phyloP scores from a whole-genome alignment of 2,888 invertebrate genomes.

The Zele albiditarsus region DNA sequence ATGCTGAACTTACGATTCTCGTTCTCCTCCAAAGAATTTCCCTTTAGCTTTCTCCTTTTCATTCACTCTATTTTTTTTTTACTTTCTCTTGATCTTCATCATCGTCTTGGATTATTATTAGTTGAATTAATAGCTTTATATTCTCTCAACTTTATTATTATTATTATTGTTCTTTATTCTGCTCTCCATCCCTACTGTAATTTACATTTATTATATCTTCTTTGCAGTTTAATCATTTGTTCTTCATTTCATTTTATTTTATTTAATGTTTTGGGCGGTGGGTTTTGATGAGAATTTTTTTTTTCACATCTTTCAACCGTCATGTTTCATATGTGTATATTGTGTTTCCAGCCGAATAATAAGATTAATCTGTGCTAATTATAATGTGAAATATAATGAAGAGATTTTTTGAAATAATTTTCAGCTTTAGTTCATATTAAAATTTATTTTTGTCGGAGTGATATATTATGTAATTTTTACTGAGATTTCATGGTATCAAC shows the following conservation, averaged over 20 bases:
- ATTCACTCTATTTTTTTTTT: too few relatives aligned
- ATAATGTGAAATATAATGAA: not conserved
- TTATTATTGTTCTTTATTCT: not conserved
- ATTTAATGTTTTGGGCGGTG: too few relatives aligned
- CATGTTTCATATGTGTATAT: not conserved
- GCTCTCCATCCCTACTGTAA: not conserved
- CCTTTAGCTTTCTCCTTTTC: too few relatives aligned
- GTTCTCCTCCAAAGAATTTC: not conserved
- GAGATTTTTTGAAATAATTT: not conserved
- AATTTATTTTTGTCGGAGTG: too few relatives aligned
- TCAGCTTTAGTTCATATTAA: too few relatives aligned
- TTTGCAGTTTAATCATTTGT: not conserved
- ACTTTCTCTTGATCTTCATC: conserved; percentile 17
- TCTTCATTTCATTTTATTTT: not conserved
- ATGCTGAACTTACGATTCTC: conserved; percentile 32
- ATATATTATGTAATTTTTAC: too few relatives aligned
- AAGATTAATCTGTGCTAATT: not conserved
- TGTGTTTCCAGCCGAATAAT: not conserved
- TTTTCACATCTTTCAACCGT: not conserved
- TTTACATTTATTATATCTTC: conserved; percentile 1
- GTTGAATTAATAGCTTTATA: conserved; percentile 32
- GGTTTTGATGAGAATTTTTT: not conserved
- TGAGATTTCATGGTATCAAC: too few relatives aligned
- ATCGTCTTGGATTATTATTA: conserved; percentile 32
- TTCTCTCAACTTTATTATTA: conserved; percentile 5